Base-by-base conservation (phyloP, 2,113 vertebrate species). In the Phainopepla nitens region DNA sequence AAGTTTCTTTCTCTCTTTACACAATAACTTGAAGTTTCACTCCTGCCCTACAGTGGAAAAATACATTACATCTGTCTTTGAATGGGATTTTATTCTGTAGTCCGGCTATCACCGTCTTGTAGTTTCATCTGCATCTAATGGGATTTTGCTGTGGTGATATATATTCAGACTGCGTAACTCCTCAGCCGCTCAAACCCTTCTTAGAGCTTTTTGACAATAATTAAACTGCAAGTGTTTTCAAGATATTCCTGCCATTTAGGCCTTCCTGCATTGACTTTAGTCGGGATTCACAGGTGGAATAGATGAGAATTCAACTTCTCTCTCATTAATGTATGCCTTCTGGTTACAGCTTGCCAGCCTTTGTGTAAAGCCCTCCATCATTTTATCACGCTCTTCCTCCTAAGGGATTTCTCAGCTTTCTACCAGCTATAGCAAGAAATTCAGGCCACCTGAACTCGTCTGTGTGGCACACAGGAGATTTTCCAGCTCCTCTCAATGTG, bases 11-110 rank as follows among this genome's bases (percentile, higher is more conserved):
- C 36, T 78, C 36, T 85, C 60, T 93, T 94, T 83, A 78, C 87
- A 92, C 49, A 94, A 79, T 68, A 96, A 33, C 85, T 94, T 0
- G 0, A 92, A 77, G 71, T 87, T 96, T 92, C 69, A 78, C 33
- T 94, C 39, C 73, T 85, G 75, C 87, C 57, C 80, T 82, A 83
- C 66, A 60, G 65, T 76, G 65, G 53, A 94, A 94, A 92, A 95
- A 73, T 71, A 70, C 50, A 66, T 95, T 80, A 75, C 39, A 84
- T 66, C 69, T 76, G 61, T 57, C 77, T 94, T 87, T 62, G 73
- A 92, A 81, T 20, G 92, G 39, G 51, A 49, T 54, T 93, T 93
- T 87, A 72, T 89, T 65, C 66, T 51, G 35, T 39, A 79, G 82
- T 70, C 80, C 5, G 14, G 73, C 69, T 87, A 92, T 60, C 80